These are phyloP conservation scores for Lasioglossum oenotherae DNA, from an alignment of 2,888 invertebrate genomes.

Conservation along the genomic window DNA sequence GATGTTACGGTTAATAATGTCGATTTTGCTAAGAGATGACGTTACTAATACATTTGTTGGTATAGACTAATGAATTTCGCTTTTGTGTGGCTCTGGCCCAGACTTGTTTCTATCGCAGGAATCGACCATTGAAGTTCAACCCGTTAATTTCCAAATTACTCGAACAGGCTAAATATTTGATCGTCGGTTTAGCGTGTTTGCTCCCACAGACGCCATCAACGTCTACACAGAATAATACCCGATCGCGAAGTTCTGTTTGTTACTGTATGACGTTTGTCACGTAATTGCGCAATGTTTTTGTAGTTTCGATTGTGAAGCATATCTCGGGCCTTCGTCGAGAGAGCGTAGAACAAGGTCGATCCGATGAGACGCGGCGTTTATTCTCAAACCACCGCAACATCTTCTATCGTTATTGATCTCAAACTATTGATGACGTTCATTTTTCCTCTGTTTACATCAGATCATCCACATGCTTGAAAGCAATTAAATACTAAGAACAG, in stretches of 20 bases:
- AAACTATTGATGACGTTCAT: background rate
- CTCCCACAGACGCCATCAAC: background rate
- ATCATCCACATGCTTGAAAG: no score
- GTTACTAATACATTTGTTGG: no score
- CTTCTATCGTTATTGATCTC: conserved; percentile 84
- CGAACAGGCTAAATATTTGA: conserved; percentile 8
- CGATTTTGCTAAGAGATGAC: no score
- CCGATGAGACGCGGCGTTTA: conserved; percentile 85
- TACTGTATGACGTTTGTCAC: conserved; percentile 39
- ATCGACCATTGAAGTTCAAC: background rate
- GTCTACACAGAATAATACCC: background rate
- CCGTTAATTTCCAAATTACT: background rate
- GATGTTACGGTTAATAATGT: no score
- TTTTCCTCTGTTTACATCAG: no score
- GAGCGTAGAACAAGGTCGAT: conserved; percentile 83
- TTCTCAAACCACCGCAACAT: conserved; percentile 92
- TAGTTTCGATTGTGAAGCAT: conserved; percentile 53
- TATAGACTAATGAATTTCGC: no score
- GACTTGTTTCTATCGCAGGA: no score
- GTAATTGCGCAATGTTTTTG: conserved; percentile 56
- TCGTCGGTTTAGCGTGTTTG: background rate
- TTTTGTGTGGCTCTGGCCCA: no score
- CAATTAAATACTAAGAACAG: no score
- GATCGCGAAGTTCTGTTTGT: conserved; percentile 32
- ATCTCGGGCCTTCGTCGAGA: conserved; percentile 79